phyloP scores from a whole-genome alignment of 2,888 invertebrate species.

The Cryptocephalus moraei region DNA sequence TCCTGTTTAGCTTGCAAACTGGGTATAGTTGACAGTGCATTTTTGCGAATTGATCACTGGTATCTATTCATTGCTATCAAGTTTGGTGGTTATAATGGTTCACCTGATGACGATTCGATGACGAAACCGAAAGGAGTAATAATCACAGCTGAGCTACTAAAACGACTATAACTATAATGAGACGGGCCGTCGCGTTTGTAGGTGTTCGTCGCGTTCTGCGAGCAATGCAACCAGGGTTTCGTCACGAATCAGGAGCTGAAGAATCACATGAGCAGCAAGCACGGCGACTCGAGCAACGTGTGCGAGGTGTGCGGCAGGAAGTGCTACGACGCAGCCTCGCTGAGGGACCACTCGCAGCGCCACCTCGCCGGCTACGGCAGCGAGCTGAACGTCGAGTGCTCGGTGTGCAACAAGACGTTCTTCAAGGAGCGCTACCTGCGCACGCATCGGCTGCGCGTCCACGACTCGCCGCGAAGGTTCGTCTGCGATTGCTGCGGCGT shows the following conservation, averaged over 20 bases:
- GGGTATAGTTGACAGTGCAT: too few relatives aligned
- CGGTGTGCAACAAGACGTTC: constrained; percentile 22
- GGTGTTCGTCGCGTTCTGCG: constrained; percentile 39
- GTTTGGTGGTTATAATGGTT: too few relatives aligned
- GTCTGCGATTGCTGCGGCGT: constrained; percentile 28
- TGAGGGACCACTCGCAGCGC: constrained; percentile 19
- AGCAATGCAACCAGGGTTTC: constrained; percentile 23
- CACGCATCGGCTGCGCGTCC: constrained; percentile 19
- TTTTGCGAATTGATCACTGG: too few relatives aligned
- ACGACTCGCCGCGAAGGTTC: constrained; percentile 20
- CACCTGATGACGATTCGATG: too few relatives aligned
- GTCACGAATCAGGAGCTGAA: constrained; percentile 26
- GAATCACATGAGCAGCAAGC: constrained; percentile 22
- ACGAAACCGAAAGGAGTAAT: too few relatives aligned
- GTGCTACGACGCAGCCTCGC: constrained; percentile 19
- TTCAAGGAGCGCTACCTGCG: constrained; percentile 20
- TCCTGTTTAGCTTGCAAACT: too few relatives aligned
- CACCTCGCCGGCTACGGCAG: constrained; percentile 16
- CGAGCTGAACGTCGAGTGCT: constrained; percentile 28
- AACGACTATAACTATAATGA: constrained; percentile 43
- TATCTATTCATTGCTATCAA: too few relatives aligned
- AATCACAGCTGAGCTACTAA: too few relatives aligned
- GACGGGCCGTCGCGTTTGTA: constrained; percentile 46
- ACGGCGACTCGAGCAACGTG: constrained; percentile 16
- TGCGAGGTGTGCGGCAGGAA: constrained; percentile 22